Evolutionary conservation across 1,140 invertebrate species (phyloP).

Genomic region (Drosophila bifasciata): DNA sequence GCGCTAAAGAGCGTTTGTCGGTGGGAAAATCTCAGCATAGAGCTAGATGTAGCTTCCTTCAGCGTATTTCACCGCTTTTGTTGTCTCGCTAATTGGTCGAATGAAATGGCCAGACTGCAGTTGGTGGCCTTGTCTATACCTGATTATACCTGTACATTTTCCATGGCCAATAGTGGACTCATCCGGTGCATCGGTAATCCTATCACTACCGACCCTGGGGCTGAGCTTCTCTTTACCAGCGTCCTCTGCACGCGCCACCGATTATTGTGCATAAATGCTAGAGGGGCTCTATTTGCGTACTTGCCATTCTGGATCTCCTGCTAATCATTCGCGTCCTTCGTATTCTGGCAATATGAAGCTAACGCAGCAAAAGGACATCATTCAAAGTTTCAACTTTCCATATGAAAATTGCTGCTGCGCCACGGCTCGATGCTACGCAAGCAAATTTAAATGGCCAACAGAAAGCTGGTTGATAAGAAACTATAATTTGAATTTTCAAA

Average conservation of each 20-base stretch:
- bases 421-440: too few species aligned
- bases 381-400: too few species aligned
- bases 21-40: conserved; percentile 8
- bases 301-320: too few species aligned
- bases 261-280: conserved; percentile 28
- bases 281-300: too few species aligned
- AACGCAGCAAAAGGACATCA: too few species aligned
- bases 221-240: conserved; percentile 27
- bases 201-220: conserved; percentile 16
- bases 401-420: too few species aligned
- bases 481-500: too few species aligned
- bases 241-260: conserved; percentile 44
- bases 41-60: conserved; percentile 6
- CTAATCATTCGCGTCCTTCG: too few species aligned
- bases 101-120: conserved; percentile 1
- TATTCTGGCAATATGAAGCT: too few species aligned
- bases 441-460: too few species aligned
- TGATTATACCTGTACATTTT: conserved; percentile 1
- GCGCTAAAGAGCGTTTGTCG: neutral
- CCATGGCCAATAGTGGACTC: conserved; percentile 23
- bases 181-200: conserved; percentile 42
- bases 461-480: too few species aligned
- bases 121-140: too few species aligned
- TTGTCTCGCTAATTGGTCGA: conserved; percentile 60
- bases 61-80: conserved; percentile 14